Evolutionary conservation across 2,113 vertebrate species (phyloP).

Genomic region (Anoura caudifer): DNA sequence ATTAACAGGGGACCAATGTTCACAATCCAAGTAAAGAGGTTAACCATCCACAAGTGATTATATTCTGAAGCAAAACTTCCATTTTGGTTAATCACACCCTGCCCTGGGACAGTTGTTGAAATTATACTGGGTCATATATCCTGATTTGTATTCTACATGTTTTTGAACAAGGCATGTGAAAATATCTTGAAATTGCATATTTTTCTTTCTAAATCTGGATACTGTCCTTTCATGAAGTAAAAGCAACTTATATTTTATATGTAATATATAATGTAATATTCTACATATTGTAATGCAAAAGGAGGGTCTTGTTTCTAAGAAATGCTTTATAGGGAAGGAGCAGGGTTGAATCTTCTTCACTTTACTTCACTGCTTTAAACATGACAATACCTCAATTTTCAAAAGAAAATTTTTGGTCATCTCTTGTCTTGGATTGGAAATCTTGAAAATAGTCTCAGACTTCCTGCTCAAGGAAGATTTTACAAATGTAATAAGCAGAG

Average conservation of each 20-base stretch:
- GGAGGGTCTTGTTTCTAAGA: not conserved
- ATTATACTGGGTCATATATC: not conserved
- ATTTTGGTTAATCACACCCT: not conserved
- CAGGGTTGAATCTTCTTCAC: not conserved
- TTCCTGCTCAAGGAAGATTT: conserved; percentile 26
- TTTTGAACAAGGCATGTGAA: not conserved
- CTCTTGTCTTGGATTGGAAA: not conserved
- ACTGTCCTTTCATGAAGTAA: not conserved
- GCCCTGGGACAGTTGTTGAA: not conserved
- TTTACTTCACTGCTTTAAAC: not conserved
- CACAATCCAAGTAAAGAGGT: not conserved
- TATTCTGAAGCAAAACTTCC: not conserved
- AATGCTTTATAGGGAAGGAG: not conserved
- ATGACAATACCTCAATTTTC: not conserved
- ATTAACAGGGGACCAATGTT: not conserved
- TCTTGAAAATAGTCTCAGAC: not conserved
- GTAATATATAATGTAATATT: too few relatives aligned
- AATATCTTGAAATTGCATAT: not conserved
- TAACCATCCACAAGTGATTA: too few relatives aligned
- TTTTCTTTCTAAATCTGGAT: not conserved
- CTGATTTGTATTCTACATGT: not conserved
- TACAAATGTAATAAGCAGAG: conserved; percentile 18
- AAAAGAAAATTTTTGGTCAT: not conserved
- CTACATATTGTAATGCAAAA: not conserved
- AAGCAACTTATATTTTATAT: not conserved